Evolutionary conservation across 2,888 invertebrate species (phyloP).

Genomic region (Willowsia nigromaculata): DNA sequence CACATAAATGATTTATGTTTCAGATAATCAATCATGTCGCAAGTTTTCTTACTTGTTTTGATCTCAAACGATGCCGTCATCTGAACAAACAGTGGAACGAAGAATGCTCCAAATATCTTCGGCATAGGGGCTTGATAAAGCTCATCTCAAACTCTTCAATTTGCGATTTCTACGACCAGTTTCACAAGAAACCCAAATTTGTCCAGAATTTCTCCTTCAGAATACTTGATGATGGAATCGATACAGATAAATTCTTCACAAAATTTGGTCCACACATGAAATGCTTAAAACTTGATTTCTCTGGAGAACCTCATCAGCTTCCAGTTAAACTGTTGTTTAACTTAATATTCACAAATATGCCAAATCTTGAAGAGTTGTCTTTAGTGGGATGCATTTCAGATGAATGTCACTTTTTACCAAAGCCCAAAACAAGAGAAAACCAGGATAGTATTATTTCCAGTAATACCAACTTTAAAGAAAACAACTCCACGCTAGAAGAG

Average conservation of each 20-base stretch:
- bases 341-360: slow-evolving; percentile 42
- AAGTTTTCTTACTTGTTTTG: slow-evolving; percentile 49
- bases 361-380: slow-evolving; percentile 48
- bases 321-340: slow-evolving; percentile 8
- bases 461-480: not conserved
- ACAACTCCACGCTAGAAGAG: not conserved
- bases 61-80: slow-evolving; percentile 62
- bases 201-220: slow-evolving; percentile 52
- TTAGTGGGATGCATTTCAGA: slow-evolving; percentile 44
- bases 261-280: slow-evolving; percentile 44
- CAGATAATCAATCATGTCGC: slow-evolving; percentile 62
- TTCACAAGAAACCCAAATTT: slow-evolving; percentile 32
- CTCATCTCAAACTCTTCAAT: slow-evolving; percentile 19
- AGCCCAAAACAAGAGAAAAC: slow-evolving; percentile 17
- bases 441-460: not conserved
- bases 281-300: slow-evolving; percentile 56
- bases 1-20: not conserved
- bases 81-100: slow-evolving; percentile 52
- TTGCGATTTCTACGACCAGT: not conserved
- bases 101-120: slow-evolving; percentile 56
- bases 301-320: slow-evolving; percentile 24
- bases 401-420: slow-evolving; percentile 51
- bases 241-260: slow-evolving; percentile 26
- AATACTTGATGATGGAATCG: not conserved
- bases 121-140: slow-evolving; percentile 42